These are phyloP conservation scores for Callospermophilus lateralis DNA, from an alignment of 2,113 vertebrate species.

Conservation along the genomic window DNA sequence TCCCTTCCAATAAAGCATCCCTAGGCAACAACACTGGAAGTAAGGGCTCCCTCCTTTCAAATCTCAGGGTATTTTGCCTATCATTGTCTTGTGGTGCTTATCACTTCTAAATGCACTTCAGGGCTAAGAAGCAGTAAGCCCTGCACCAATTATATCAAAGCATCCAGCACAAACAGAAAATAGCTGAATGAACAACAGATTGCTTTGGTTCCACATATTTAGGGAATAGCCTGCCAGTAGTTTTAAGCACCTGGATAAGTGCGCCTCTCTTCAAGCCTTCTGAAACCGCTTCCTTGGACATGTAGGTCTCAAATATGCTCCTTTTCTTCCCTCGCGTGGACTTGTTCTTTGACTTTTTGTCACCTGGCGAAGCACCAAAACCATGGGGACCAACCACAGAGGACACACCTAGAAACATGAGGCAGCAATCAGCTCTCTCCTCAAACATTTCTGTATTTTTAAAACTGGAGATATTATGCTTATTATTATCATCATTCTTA, in stretches of 20 bases:
- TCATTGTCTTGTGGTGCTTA: neutral
- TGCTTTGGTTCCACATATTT: neutral
- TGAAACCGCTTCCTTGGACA: conserved; percentile 93
- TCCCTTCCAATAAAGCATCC: neutral
- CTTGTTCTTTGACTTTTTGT: conserved; percentile 89
- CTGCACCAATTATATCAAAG: neutral
- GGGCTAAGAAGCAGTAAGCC: neutral
- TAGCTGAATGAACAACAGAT: neutral
- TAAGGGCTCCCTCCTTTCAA: neutral
- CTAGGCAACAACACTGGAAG: neutral
- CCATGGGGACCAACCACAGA: conserved; percentile 73
- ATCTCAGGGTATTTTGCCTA: neutral
- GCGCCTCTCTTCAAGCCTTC: conserved; percentile 95
- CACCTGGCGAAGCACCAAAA: conserved; percentile 83
- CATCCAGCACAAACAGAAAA: neutral
- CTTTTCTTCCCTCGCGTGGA: conserved; percentile 90
- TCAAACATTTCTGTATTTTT: conserved; percentile 36
- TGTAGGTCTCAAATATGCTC: conserved; percentile 95
- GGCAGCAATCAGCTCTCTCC: conserved; percentile 64
- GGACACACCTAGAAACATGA: conserved; percentile 86
- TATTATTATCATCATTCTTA: neutral
- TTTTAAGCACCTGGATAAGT: conserved; percentile 93
- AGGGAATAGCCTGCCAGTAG: neutral
- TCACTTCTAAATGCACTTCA: neutral
- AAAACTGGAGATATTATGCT: neutral